phyloP scores from a whole-genome alignment of 2,888 invertebrate species.

The Unio delphinus region DNA sequence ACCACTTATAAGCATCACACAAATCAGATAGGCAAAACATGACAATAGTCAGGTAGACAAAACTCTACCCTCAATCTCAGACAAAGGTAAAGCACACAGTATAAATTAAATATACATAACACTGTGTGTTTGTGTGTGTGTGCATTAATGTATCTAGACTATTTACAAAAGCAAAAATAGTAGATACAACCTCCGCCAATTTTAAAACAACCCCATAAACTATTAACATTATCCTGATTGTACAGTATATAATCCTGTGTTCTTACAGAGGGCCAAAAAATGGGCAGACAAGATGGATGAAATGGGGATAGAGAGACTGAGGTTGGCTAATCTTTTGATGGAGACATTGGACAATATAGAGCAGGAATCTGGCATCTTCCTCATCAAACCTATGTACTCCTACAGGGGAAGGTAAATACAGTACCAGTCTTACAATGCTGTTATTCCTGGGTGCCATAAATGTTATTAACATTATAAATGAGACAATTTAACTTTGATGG shows the following conservation, averaged over 20 bases:
- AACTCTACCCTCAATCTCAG: no score
- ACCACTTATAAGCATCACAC: no score
- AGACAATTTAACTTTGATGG: no score
- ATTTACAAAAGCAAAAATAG: not conserved
- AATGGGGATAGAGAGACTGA: constrained; percentile 60
- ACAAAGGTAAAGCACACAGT: no score
- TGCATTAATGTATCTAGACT: no score
- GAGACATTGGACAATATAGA: constrained; percentile 67
- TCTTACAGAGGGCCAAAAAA: constrained; percentile 58
- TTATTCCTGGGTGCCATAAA: not conserved
- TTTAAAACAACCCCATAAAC: not conserved
- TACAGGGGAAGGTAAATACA: constrained; percentile 60
- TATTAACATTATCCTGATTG: not conserved
- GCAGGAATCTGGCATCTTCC: constrained; percentile 69
- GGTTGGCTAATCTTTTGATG: constrained; percentile 65
- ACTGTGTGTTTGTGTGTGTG: no score
- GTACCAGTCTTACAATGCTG: not conserved
- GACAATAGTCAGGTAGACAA: no score
- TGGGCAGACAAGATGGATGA: constrained; percentile 68
- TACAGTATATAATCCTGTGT: not conserved
- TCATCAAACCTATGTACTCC: constrained; percentile 70
- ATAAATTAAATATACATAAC: no score
- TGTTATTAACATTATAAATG: no score
- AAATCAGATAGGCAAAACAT: no score
- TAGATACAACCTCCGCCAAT: not conserved